These are phyloP conservation scores for Drosophila orosa DNA, from an alignment of 1,140 invertebrate genomes.

Conservation along the genomic window DNA sequence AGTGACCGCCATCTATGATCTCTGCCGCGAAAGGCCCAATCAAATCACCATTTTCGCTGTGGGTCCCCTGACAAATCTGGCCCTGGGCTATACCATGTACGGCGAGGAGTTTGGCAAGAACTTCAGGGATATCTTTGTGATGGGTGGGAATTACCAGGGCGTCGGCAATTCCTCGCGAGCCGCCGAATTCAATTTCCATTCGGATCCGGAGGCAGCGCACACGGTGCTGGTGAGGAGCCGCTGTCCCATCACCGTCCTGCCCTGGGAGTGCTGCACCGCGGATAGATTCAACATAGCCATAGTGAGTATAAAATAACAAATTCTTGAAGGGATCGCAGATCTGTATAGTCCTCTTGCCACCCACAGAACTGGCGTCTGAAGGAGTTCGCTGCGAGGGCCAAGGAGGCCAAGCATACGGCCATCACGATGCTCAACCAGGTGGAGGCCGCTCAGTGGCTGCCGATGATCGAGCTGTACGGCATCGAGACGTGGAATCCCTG, in stretches of 20 bases:
- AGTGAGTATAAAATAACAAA: conserved; percentile 76
- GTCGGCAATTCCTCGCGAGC: conserved; percentile 88
- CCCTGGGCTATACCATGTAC: conserved; percentile 89
- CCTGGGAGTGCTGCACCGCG: conserved; percentile 87
- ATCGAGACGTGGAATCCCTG: conserved; percentile 85
- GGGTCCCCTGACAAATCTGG: conserved; percentile 91
- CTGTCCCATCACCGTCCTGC: conserved; percentile 87
- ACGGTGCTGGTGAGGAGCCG: conserved; percentile 87
- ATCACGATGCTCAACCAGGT: conserved; percentile 86
- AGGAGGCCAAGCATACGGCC: conserved; percentile 48
- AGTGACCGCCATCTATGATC: conserved; percentile 84
- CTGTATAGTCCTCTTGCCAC: too few species aligned
- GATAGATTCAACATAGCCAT: conserved; percentile 84
- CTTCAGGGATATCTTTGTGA: conserved; percentile 88
- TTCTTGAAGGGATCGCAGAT: not conserved
- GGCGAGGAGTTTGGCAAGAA: conserved; percentile 86
- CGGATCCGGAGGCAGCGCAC: conserved; percentile 91
- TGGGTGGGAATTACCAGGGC: conserved; percentile 91
- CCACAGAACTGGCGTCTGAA: conserved; percentile 87
- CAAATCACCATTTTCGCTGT: conserved; percentile 87
- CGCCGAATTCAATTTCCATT: conserved; percentile 92
- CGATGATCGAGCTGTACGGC: conserved; percentile 46
- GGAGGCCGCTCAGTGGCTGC: conserved; percentile 84
- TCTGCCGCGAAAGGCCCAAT: conserved; percentile 83
- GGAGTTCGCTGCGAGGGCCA: conserved; percentile 51